A percentile compares a stretch with the other conserved stretches of the same genome.
phyloP scores from a whole-genome alignment of 2,888 invertebrate genomes.

The Epinotia ramella region DNA sequence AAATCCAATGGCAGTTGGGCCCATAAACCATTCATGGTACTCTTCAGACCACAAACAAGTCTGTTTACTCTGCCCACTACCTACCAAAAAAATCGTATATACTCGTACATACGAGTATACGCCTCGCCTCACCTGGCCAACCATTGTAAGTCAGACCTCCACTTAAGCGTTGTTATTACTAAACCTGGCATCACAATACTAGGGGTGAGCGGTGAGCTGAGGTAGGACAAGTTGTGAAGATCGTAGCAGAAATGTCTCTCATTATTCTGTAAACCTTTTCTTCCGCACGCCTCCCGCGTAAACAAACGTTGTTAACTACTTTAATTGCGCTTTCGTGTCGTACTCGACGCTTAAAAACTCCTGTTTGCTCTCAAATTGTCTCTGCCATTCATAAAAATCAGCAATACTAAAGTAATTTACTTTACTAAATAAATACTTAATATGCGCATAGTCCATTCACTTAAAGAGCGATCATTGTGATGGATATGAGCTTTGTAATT shows the following conservation, averaged over 20 bases:
- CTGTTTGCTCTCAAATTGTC: slow-evolving; percentile 24
- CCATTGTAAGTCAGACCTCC: background rate
- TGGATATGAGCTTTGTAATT: slow-evolving; percentile 54
- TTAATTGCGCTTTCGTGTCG: slow-evolving; percentile 48
- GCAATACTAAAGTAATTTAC: slow-evolving; percentile 61
- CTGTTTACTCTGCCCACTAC: slow-evolving; percentile 38
- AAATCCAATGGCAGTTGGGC: slow-evolving; percentile 25
- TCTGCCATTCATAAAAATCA: slow-evolving; percentile 34
- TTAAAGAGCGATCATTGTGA: slow-evolving; percentile 70
- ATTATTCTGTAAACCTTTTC: background rate
- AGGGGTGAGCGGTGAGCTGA: background rate
- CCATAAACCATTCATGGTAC: slow-evolving; percentile 34
- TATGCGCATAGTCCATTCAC: slow-evolving; percentile 77
- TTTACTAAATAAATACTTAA: slow-evolving; percentile 62
- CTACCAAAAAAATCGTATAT: slow-evolving; percentile 23
- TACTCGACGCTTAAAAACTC: slow-evolving; percentile 36
- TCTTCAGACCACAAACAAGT: slow-evolving; percentile 38
- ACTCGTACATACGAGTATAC: too few species aligned
- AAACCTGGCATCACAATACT: background rate
- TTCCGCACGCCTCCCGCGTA: slow-evolving; percentile 23
- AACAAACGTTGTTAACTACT: slow-evolving; percentile 44
- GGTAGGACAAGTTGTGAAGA: background rate
- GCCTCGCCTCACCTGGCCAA: too few species aligned
- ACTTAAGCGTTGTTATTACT: background rate
- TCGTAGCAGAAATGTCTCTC: background rate